Conservation (phyloP, 2,888 invertebrate species). For the Ormyrus rosae region DNA sequence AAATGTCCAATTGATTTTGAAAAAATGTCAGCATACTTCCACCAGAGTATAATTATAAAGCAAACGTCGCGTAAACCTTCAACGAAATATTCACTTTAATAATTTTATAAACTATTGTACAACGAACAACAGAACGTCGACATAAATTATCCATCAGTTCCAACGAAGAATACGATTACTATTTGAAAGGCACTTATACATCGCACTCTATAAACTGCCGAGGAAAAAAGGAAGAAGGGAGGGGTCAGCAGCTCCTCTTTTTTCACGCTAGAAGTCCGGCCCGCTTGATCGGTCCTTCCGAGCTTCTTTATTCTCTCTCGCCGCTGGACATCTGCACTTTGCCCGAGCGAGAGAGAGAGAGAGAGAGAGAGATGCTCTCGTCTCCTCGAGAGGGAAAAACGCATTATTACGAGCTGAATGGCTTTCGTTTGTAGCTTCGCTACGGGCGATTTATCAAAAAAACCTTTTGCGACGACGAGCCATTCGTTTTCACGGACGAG, state of each 20-base stretch:
- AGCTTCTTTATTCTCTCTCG: conserved; percentile 38
- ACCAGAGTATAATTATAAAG: no score
- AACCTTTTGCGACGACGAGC: background rate
- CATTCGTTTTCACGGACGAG: background rate
- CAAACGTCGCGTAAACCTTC: no score
- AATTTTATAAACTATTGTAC: no score
- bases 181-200: no score
- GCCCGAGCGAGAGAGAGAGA: background rate
- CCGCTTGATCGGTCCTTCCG: conserved; percentile 23
- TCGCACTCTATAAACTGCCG: no score
- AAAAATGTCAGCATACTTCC: no score
- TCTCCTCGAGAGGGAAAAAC: conserved; percentile 9
- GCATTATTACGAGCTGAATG: conserved; percentile 30
- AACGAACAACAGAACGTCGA: no score
- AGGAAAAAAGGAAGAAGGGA: no score
- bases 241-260: conserved; percentile 7
- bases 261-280: conserved; percentile 2
- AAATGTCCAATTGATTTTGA: no score
- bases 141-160: no score
- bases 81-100: no score
- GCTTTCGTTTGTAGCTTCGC: background rate
- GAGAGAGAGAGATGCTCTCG: background rate
- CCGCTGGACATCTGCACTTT: conserved; percentile 50
- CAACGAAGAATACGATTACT: no score
- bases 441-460: conserved; percentile 38